Evolutionary conservation across 2,113 vertebrate species (phyloP), one percentile per base, ranked within the genome.

Genomic region (Zapus hudsonius): DNA sequence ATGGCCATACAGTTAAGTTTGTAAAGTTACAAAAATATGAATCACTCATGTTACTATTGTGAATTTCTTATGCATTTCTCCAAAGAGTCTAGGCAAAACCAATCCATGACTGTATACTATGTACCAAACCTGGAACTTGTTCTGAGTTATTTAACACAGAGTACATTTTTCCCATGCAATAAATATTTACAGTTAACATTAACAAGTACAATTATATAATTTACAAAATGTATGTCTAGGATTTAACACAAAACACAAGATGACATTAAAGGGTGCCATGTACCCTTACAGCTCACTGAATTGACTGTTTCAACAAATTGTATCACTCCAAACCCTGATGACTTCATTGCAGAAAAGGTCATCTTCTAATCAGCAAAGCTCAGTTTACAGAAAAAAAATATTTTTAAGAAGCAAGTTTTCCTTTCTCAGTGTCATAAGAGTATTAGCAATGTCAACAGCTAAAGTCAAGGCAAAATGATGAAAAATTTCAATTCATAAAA

Each of bases 101-200:
- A 91, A 93, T 38, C 13, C 70, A 93, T 97, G 89, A 95, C 79
- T 93, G 94, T 94, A 97, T 97, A 96, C 57, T 47, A 86, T 79
- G 36, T 96, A 85, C 67, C 70, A 95, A 66, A 96, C 92, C 93
- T 94, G 88, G 89, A 96, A 97, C 81, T 93, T 96, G 76, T 95
- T 95, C 94, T 89, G 55, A 96, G 70, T 96, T 97, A 85, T 94
- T 96, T 94, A 96, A 94, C 87, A 90, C 85, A 91, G 64, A 96
- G 57, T 64, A 95, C 94, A 95, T 69, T 96, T 97, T 92, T 92
- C 95, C 95, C 96, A 93, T 94, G 67, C 90, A 96, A 96, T 95
- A 96, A 96, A 92, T 97, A 96, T 95, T 97, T 81, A 95, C 57
- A 92, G 90, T 52, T 93, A 78, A 95, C 93, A 95, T 7, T 94